These are phyloP conservation scores for Caenorhabditis parvicauda DNA, from an alignment of 2,888 invertebrate species.

Conservation along the genomic window DNA sequence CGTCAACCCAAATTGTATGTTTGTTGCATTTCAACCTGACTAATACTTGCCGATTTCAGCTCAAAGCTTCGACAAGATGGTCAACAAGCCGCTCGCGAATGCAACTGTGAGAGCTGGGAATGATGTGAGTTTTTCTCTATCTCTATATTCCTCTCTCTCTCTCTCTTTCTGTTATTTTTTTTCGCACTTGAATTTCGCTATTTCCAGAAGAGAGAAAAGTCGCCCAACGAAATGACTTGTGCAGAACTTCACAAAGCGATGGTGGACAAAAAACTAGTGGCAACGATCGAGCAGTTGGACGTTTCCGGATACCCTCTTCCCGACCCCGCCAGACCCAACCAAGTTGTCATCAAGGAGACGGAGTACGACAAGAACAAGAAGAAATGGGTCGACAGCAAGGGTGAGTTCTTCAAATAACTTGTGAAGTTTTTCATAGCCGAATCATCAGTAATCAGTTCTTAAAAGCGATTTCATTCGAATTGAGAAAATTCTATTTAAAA, in stretches of 20 bases:
- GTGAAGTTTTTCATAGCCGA: background rate
- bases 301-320: conserved; percentile 41
- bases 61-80: too few species aligned
- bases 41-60: too few species aligned
- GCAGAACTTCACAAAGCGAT: conserved; percentile 31
- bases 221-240: conserved; percentile 17
- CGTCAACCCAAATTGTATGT: too few species aligned
- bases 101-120: too few species aligned
- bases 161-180: too few species aligned
- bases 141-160: too few species aligned
- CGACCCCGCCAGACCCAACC: conserved; percentile 2
- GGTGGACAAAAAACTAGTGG: conserved; percentile 27
- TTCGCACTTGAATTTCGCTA: too few species aligned
- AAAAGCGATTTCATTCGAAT: too few species aligned
- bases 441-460: too few species aligned
- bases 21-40: too few species aligned
- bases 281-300: conserved; percentile 35
- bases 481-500: background rate
- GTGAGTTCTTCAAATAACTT: conserved; percentile 3
- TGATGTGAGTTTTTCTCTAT: conserved; percentile 15
- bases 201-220: too few species aligned
- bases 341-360: conserved; percentile 23
- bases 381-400: conserved; percentile 30
- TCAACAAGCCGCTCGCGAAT: too few species aligned
- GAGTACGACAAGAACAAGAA: conserved; percentile 30